These are phyloP conservation scores for Metopolophium dirhodum DNA, from an alignment of 1,140 invertebrate species.

Conservation along the genomic window DNA sequence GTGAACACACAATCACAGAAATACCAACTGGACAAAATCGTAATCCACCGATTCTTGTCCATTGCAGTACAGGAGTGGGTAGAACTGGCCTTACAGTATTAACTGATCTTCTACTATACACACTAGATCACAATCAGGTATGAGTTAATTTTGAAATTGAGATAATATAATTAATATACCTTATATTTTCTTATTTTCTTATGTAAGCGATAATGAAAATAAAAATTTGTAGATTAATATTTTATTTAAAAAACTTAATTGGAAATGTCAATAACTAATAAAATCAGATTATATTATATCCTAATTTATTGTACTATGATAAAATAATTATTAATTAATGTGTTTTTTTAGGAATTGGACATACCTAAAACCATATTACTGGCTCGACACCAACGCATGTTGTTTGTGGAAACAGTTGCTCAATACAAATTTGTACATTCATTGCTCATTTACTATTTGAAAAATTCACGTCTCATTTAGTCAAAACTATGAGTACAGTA, in stretches of 20 bases:
- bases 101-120: conserved; percentile 80
- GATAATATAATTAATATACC: neutral
- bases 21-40: conserved; percentile 72
- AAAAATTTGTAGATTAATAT: too few relatives aligned
- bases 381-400: conserved; percentile 82
- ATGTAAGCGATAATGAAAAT: neutral
- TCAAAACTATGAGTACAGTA: neutral
- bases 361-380: conserved; percentile 77
- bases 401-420: conserved; percentile 83
- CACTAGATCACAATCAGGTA: conserved; percentile 87
- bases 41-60: conserved; percentile 74
- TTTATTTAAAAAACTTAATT: neutral
- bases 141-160: conserved; percentile 57
- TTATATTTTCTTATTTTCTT: neutral
- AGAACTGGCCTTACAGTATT: conserved; percentile 79
- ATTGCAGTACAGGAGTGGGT: conserved; percentile 75
- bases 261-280: neutral
- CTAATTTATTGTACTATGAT: neutral
- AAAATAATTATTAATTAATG: neutral
- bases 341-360: conserved; percentile 71
- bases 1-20: conserved; percentile 74
- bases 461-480: conserved; percentile 84
- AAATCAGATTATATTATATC: neutral
- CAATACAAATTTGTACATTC: conserved; percentile 91
- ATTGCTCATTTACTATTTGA: conserved; percentile 82